Conservation (phyloP, 1,140 invertebrate species). For the Heliconius eleuchia region DNA sequence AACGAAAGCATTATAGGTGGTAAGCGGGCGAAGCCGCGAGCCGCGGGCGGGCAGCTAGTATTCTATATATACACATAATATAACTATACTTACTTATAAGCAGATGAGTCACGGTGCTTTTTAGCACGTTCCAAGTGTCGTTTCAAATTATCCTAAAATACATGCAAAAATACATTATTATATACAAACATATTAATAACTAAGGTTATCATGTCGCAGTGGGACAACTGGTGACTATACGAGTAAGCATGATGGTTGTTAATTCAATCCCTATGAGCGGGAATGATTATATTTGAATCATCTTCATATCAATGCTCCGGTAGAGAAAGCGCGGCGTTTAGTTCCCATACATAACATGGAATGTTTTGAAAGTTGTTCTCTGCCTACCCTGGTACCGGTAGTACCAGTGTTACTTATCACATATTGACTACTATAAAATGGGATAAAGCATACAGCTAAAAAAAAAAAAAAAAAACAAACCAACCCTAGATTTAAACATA, state of each 20-base stretch:
- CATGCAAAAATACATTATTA: constrained; percentile 8
- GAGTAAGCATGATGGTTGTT: neutral
- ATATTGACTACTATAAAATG: no score
- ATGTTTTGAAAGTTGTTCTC: neutral
- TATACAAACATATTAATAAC: no score
- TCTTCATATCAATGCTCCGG: neutral
- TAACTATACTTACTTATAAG: constrained; percentile 54
- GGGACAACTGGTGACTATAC: neutral
- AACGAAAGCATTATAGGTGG: no score
- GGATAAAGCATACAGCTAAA: neutral
- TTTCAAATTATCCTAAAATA: constrained; percentile 60
- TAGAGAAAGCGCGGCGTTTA: neutral
- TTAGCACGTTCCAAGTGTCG: constrained; percentile 60
- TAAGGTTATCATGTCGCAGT: neutral
- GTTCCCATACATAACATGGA: neutral
- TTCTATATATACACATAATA: neutral
- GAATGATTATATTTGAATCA: neutral
- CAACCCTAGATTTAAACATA: constrained; percentile 68
- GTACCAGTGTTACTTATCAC: no score
- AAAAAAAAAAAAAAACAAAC: constrained; percentile 17
- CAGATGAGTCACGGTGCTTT: constrained; percentile 51
- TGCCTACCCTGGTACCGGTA: no score
- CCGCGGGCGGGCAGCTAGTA: no score
- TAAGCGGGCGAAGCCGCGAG: no score
- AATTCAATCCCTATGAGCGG: neutral